Percentiles rank a stretch among this genome's conserved stretches.
phyloP scores from a whole-genome alignment of 1,140 invertebrate species.

The Pseudachorutes palmiensis region DNA sequence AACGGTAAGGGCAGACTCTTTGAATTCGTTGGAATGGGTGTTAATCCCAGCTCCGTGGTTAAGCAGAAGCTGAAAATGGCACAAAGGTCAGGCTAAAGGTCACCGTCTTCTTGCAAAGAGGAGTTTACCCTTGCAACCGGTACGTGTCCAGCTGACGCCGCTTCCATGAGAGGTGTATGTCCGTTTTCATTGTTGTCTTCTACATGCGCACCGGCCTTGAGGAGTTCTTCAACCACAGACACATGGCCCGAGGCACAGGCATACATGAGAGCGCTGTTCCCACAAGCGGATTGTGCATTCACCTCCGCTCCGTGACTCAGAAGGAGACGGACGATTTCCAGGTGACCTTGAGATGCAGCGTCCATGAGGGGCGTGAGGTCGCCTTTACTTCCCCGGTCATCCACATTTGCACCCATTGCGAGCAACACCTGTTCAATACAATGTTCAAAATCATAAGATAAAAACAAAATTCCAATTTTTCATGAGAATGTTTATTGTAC shows the following conservation, averaged over 20 bases:
- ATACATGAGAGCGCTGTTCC: conserved; percentile 96
- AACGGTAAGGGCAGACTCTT: conserved; percentile 87
- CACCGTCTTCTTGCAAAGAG: not conserved
- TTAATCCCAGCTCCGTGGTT: conserved; percentile 92
- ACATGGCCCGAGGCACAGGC: conserved; percentile 93
- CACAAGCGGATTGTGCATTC: conserved; percentile 90
- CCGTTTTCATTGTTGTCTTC: conserved; percentile 99
- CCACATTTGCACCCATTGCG: conserved; percentile 94
- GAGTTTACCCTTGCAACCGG: conserved; percentile 67
- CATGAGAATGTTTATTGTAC: conserved; percentile 44
- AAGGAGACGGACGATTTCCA: conserved; percentile 85
- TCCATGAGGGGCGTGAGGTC: conserved; percentile 97
- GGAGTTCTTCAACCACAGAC: conserved; percentile 77
- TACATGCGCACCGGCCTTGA: conserved; percentile 86
- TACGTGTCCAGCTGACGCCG: conserved; percentile 92
- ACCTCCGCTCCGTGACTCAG: conserved; percentile 88
- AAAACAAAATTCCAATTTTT: not conserved
- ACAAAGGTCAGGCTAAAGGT: not conserved
- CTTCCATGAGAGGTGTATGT: conserved; percentile 98
- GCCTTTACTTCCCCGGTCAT: conserved; percentile 87
- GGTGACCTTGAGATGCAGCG: conserved; percentile 85
- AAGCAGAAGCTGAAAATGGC: conserved; percentile 59
- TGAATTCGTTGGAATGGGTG: conserved; percentile 98
- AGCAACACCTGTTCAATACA: conserved; percentile 62
- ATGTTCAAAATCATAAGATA: not conserved